These are phyloP conservation scores for Augochlora pura DNA, from an alignment of 1,140 invertebrate species.

Conservation along the genomic window DNA sequence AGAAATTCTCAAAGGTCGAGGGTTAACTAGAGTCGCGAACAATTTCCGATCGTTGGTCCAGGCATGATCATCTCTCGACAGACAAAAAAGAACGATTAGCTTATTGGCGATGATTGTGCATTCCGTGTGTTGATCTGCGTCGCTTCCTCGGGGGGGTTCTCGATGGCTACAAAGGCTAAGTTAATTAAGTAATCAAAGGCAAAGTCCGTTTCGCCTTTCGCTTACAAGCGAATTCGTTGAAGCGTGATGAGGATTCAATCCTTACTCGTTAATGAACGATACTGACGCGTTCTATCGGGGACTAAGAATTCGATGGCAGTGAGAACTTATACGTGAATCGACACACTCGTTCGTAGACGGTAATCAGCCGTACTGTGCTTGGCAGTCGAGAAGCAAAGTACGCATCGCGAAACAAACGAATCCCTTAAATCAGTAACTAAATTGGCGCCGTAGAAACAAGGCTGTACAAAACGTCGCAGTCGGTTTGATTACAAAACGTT, in stretches of 20 bases:
- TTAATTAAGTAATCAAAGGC: too few species aligned
- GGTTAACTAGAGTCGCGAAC: constrained; percentile 19
- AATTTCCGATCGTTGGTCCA: constrained; percentile 6
- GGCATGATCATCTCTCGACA: constrained; percentile 1
- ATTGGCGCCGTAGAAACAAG: constrained; percentile 49
- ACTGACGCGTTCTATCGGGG: background rate
- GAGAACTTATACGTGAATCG: constrained; percentile 57
- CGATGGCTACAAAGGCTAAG: too few species aligned
- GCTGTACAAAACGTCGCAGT: constrained; percentile 62
- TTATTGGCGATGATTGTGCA: background rate
- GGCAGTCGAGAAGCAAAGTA: constrained; percentile 19
- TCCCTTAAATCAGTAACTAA: constrained; percentile 13
- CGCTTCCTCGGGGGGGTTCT: too few species aligned
- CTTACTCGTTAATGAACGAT: background rate
- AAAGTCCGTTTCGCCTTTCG: background rate
- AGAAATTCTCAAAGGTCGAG: background rate
- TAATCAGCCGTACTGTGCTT: constrained; percentile 5
- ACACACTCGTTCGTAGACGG: constrained; percentile 5
- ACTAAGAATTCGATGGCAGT: constrained; percentile 59
- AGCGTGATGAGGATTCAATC: constrained; percentile 18
- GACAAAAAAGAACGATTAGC: background rate
- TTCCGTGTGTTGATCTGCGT: background rate
- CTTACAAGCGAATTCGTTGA: background rate
- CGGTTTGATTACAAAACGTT: constrained; percentile 48
- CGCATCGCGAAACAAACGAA: background rate